Conservation (phyloP, 2,888 invertebrate genomes). For the Dicyrtoma fusca region DNA sequence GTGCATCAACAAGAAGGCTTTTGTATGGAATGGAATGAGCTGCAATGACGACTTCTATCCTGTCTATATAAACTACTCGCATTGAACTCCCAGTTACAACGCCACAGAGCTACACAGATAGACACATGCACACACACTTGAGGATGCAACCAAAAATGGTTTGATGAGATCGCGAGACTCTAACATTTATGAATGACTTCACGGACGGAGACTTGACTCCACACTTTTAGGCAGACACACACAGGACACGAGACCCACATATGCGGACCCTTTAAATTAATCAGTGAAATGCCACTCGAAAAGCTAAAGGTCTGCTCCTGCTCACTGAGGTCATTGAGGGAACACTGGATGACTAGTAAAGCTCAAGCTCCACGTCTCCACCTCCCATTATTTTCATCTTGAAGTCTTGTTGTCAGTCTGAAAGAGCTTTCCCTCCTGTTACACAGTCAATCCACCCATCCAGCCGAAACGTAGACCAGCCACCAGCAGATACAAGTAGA, state of each 20-base stretch:
- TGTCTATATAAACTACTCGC: too few species aligned
- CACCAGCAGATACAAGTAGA: too few species aligned
- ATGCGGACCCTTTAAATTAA: constrained; percentile 25
- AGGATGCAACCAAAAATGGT: too few species aligned
- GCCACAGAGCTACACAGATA: too few species aligned
- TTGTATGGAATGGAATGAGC: too few species aligned
- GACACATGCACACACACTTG: too few species aligned
- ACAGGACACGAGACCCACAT: background rate
- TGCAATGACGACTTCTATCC: too few species aligned
- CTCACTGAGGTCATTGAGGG: constrained; percentile 10
- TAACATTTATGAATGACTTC: constrained; percentile 11
- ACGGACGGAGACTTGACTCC: background rate
- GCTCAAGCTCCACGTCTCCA: constrained; percentile 7
- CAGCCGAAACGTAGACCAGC: too few species aligned
- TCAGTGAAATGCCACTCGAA: constrained; percentile 22
- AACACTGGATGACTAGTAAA: constrained; percentile 12
- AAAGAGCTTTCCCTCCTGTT: background rate
- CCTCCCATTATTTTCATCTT: constrained; percentile 33
- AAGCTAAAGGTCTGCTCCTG: constrained; percentile 26
- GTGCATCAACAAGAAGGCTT: too few species aligned
- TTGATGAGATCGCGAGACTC: background rate
- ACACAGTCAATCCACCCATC: background rate
- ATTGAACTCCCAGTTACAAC: too few species aligned
- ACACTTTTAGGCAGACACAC: background rate
- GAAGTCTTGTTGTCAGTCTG: constrained; percentile 9